phyloP scores from a whole-genome alignment of 37 sponge, comb jelly and placozoan species.

The Diacarnus erythraeanus region DNA sequence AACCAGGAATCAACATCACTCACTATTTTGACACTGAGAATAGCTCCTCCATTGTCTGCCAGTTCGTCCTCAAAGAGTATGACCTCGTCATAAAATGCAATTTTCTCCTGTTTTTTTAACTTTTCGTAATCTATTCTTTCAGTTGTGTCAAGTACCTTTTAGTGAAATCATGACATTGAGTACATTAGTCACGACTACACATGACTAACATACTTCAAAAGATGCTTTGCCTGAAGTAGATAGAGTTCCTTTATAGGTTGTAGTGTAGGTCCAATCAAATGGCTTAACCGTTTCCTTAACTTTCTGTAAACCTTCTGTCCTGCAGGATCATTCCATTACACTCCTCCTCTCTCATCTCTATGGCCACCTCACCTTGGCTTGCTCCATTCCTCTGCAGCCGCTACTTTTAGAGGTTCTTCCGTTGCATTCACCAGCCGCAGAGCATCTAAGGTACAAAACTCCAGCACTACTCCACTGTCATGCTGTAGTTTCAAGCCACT shows the following conservation, averaged over 20 bases:
- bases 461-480: slow-evolving; percentile 37
- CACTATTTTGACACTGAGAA: slow-evolving; percentile 83
- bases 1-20: not conserved
- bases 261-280: slow-evolving; percentile 98
- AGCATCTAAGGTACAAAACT: slow-evolving; percentile 86
- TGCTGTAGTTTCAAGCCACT: slow-evolving; percentile 67
- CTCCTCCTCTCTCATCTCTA: no score
- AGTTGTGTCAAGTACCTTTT: slow-evolving; percentile 58
- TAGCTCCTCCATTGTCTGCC: slow-evolving; percentile 88
- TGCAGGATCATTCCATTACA: slow-evolving; percentile 7
- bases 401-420: slow-evolving; percentile 72
- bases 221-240: not conserved
- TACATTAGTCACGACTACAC: not conserved
- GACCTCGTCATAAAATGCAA: slow-evolving; percentile 79
- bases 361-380: slow-evolving; percentile 33
- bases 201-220: not conserved
- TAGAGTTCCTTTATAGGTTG: slow-evolving; percentile 71
- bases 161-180: not conserved
- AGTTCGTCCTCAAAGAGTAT: slow-evolving; percentile 95
- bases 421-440: slow-evolving; percentile 68
- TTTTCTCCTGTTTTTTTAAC: slow-evolving; percentile 78
- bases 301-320: slow-evolving; percentile 30
- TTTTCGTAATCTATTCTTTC: slow-evolving; percentile 79
- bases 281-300: slow-evolving; percentile 72
- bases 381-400: slow-evolving; percentile 87